Base-by-base conservation (phyloP, 2,113 vertebrate genomes). In the Gopherus evgoodei region DNA sequence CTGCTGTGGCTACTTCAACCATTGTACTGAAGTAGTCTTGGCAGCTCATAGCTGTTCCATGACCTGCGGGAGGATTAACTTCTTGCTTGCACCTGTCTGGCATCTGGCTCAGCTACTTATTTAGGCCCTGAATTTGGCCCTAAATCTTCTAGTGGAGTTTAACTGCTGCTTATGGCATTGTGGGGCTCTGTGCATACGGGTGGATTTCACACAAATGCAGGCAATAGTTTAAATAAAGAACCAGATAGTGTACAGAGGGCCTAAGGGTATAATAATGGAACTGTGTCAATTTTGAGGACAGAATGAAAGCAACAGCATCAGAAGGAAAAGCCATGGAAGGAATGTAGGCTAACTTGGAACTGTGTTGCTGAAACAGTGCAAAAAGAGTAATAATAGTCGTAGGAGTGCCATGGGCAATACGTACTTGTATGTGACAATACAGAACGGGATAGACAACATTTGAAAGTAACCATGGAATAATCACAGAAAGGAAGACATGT, bases 381-480 rank as follows among this genome's bases (percentile, higher is more conserved):
- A 54, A 85, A 92, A 83, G 31, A 80, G 65, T 90, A 95, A 95
- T 88, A 91, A 65, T 49, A 52, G 44, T 50, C 6, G 4, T 81
- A 94, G 29, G 87, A 75, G 86, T 96, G 92, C 86, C 84, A 81
- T 65, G 44, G 89, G 25, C 76, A 96, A 59, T 47, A 49, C 35
- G 50, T 52, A 29, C 35, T 31, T 42, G 38, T 24, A 72, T 12
- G 38, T 76, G 35, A 76, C 90, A 91, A 85, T 4, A 83, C 31
- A n/a, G 42, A 92, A 47, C 52, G 72, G 91, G 88, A 94, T 16
- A 85, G 87, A 44, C n/a, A 76, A 90, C 42, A 80, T 88, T 87
- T 85, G 54, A 88, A 95, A 96, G 92, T 50, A 69, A 81, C 91
- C 84, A 96, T 95, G 82, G 90, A 50, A 91, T 25, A 93, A 53